Conservation (phyloP, 2,113 vertebrate species). For the Neogobius melanostomus region DNA sequence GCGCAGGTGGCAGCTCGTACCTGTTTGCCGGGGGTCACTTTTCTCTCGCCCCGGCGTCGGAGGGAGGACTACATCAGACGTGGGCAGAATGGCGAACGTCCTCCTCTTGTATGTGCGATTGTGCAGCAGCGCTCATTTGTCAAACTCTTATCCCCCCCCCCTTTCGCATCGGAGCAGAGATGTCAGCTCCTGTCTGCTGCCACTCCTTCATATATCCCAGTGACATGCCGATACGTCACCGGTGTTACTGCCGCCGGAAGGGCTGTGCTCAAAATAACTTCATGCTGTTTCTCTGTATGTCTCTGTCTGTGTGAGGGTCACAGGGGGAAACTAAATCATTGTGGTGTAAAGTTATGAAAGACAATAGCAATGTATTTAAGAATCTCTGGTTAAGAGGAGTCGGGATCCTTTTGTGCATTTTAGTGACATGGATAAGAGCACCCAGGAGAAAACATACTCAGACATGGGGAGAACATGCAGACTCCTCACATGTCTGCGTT, state of each 20-base stretch:
- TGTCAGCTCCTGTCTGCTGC: constrained; percentile 68
- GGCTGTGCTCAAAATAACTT: constrained; percentile 61
- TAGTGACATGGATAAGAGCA: too few species aligned
- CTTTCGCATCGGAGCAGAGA: constrained; percentile 45
- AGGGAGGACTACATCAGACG: constrained; percentile 58
- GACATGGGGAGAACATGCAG: too few species aligned
- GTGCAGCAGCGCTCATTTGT: constrained; percentile 66
- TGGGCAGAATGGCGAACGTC: constrained; percentile 56
- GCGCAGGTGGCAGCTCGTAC: constrained; percentile 17
- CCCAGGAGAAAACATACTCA: too few species aligned
- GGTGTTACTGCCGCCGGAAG: constrained; percentile 52
- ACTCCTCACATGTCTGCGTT: too few species aligned
- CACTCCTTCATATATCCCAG: constrained; percentile 65
- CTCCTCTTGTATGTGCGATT: constrained; percentile 40
- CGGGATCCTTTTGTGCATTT: too few species aligned
- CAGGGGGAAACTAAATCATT: constrained; percentile 24
- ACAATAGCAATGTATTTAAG: too few species aligned
- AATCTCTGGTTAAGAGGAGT: too few species aligned
- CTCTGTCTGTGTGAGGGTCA: constrained; percentile 39
- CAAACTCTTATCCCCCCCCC: constrained; percentile 60
- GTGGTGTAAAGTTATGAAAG: not conserved
- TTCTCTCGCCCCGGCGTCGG: constrained; percentile 43
- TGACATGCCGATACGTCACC: constrained; percentile 69
- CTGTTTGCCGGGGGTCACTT: constrained; percentile 22
- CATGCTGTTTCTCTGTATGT: constrained; percentile 39